Base-by-base conservation (phyloP, 2,888 invertebrate species). In the Machimus atricapillus region DNA sequence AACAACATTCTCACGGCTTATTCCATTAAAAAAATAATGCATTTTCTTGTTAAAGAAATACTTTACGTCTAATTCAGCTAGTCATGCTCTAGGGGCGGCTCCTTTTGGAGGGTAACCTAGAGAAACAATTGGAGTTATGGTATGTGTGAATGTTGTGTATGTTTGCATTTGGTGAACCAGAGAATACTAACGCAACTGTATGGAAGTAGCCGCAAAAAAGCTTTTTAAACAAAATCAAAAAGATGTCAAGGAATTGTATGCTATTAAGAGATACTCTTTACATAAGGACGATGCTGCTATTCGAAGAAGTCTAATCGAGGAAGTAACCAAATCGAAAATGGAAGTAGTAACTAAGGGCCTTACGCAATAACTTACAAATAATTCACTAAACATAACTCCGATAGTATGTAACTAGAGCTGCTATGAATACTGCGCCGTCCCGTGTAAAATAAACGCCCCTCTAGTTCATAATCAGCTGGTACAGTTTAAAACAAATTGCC, bases 211-310 rank as follows among this genome's bases (percentile, higher is more conserved):
- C 86, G 86, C 40, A 78, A 78, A 86, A 85, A 85, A 85, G 85
- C 34, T 86, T 34, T 86, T 86, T 86, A 86, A 86, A 86, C 86
- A 86, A 86, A 86, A 86, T 86, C 52, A 37, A 37, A 66, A 66
- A 37, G 27, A 77, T 86, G 34, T 78, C 77, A 77, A 85, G 34
- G 76, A 46, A 86, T 86, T 78, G 34, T 58, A 56, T 58, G 46
- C 46, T 46, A 76, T 86, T 86, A 86, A 86, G 86, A 86, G 86
- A 86, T 86, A 86, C 86, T 86, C 86, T 86, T 86, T 86, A 86
- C 86, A 86, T 86, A 86, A 86, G 77, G 77, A 58, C 56, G 56
- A 78, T 77, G 58, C 37, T 58, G 56, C 56, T 78, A 78, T 78
- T 86, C 56, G 52, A 34, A 86, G 52, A 85, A 85, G 23, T 74